These are phyloP conservation scores for Dolichopus griseipennis DNA, from an alignment of 2,888 invertebrate species.

Conservation along the genomic window DNA sequence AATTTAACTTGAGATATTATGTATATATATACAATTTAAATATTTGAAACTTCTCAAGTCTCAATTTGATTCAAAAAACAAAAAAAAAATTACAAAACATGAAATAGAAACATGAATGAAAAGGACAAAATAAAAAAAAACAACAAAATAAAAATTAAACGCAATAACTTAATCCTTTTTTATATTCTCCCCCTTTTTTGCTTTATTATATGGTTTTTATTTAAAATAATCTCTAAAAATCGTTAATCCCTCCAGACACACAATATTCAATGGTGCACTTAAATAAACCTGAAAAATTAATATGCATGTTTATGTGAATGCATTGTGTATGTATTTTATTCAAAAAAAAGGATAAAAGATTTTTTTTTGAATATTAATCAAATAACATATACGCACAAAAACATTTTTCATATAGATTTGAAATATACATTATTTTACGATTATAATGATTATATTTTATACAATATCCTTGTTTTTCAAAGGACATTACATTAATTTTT, in stretches of 20 bases:
- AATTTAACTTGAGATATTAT: background rate
- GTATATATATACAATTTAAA: background rate
- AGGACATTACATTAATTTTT: too few relatives aligned
- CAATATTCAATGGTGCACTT: background rate
- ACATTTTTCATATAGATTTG: too few relatives aligned
- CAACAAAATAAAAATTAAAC: background rate
- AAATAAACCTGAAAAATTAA: background rate
- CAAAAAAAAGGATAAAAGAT: too few relatives aligned
- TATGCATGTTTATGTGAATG: too few relatives aligned
- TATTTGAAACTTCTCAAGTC: background rate
- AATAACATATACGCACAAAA: too few relatives aligned
- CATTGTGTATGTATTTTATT: too few relatives aligned
- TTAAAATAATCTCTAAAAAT: conserved; percentile 21
- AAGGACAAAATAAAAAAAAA: too few relatives aligned
- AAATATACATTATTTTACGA: too few relatives aligned
- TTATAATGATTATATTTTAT: too few relatives aligned
- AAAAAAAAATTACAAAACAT: background rate
- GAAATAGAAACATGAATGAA: too few relatives aligned
- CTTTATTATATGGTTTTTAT: background rate
- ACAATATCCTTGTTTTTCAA: too few relatives aligned
- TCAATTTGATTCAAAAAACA: background rate
- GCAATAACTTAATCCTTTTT: background rate
- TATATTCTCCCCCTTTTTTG: background rate
- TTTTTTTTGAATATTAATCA: too few relatives aligned
- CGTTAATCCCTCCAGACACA: conserved; percentile 19